phyloP scores from a whole-genome alignment of 2,888 invertebrate species.

The Polydrusus tereticollis region DNA sequence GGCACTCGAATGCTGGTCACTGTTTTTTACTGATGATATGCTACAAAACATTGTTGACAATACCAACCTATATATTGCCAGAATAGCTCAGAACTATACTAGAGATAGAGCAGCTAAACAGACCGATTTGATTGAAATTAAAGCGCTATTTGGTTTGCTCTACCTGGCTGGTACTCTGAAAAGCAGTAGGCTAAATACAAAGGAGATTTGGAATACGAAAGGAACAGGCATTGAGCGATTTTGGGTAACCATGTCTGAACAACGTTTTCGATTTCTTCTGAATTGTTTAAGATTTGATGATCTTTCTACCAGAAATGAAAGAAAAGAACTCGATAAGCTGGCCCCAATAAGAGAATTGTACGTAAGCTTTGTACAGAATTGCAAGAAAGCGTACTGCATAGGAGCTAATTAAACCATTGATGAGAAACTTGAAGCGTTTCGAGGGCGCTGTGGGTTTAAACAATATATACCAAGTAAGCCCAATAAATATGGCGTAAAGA shows the following conservation, averaged over 20 bases:
- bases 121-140: constrained; percentile 22
- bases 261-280: constrained; percentile 31
- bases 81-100: background rate
- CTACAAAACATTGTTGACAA: background rate
- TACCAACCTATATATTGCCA: constrained; percentile 18
- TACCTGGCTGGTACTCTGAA: constrained; percentile 37
- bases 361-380: constrained; percentile 1
- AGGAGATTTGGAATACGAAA: constrained; percentile 39
- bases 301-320: constrained; percentile 28
- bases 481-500: constrained; percentile 17
- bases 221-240: constrained; percentile 36
- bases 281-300: constrained; percentile 22
- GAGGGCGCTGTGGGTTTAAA: background rate
- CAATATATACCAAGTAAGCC: background rate
- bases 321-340: constrained; percentile 27
- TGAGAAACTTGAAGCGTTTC: no score
- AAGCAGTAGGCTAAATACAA: constrained; percentile 32
- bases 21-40: constrained; percentile 33
- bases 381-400: background rate
- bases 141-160: constrained; percentile 37
- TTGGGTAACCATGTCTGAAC: no score
- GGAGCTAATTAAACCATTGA: background rate
- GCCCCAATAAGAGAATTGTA: constrained; percentile 5
- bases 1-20: constrained; percentile 26
- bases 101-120: constrained; percentile 28